Evolutionary conservation across 2,888 invertebrate genomes (phyloP), one percentile per base, ranked within the genome.

Genomic region (Cephonodes hylas): DNA sequence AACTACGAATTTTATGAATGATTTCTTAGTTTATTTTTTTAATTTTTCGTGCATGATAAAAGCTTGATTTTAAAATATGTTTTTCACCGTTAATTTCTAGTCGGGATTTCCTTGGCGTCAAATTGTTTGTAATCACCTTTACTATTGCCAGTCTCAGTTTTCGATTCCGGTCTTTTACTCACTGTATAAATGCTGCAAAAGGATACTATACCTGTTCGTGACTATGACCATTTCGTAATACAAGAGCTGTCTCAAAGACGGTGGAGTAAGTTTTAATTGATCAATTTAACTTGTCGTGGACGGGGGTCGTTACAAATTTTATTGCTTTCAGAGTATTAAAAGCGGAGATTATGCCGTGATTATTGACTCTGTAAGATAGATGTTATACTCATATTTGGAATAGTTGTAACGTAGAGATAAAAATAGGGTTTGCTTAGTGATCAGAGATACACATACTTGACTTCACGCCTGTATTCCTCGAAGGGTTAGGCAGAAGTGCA

Each of bases 241-340:
- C 46, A 72, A 66, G 73, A 76, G 74, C 73, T 75, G 76, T 79
- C 79, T 74, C 67, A 66, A 70, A 74, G 73, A 74, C 68, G n/a
- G 67, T 66, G 64, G 64, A 59, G 56, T 66, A 86, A 89, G 85
- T 89, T 89, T 88, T 88, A 89, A 89, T 88, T 88, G 89, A 85
- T 84, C 88, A 85, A 89, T 89, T 88, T 85, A 88, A 89, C 82
- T 89, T 86, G 68, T 83, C 81, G 78, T 20, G 15, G 20, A 34
- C 15, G 34, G 38, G 1, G 34, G 59, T 46, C 44, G 23, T 59
- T 34, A 22, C 22, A 20, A 18, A 59, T 46, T 59, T 46, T 59
- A 59, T 59, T 46, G n/a, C 45, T 23, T 46, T 59, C 20, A n/a
- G n/a, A 38, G 38, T 38, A 38, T 42, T 15, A 15, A 58, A 13